Percentiles rank a stretch among this genome's conserved stretches.
These are phyloP conservation scores for Drosophila greeni DNA, from an alignment of 2,888 invertebrate species.

Conservation along the genomic window DNA sequence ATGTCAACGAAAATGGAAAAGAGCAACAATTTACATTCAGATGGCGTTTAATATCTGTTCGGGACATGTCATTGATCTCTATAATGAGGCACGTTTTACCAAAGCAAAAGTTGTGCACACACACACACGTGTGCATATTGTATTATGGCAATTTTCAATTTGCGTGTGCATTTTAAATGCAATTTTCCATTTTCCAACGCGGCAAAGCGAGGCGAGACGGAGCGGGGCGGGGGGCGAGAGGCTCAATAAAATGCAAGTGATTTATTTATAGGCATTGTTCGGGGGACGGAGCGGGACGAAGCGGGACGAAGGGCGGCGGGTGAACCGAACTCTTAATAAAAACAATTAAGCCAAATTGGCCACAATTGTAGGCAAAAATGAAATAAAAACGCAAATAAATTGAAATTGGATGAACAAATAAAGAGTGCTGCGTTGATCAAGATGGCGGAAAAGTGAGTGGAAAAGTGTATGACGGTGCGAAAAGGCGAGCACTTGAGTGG, in stretches of 20 bases:
- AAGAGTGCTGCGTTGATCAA: constrained; percentile 21
- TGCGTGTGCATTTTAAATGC: constrained; percentile 57
- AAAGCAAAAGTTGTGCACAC: constrained; percentile 21
- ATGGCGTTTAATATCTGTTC: constrained; percentile 34
- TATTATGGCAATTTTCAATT: constrained; percentile 44
- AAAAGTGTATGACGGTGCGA: constrained; percentile 20
- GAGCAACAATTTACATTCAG: constrained; percentile 57
- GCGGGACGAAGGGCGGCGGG: constrained; percentile 1
- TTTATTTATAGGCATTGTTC: constrained; percentile 66
- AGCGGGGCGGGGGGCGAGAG: neutral
- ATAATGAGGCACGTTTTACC: constrained; percentile 48
- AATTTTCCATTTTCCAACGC: constrained; percentile 48
- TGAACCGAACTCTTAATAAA: constrained; percentile 51
- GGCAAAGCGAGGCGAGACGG: constrained; percentile 9
- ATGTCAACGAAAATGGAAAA: constrained; percentile 38
- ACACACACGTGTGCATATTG: constrained; percentile 17
- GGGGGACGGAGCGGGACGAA: neutral
- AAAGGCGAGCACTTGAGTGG: constrained; percentile 41
- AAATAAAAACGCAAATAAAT: constrained; percentile 26
- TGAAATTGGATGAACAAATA: constrained; percentile 16
- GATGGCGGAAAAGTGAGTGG: constrained; percentile 10
- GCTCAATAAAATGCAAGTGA: constrained; percentile 60
- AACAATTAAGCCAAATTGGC: constrained; percentile 63
- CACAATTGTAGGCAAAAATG: constrained; percentile 46
- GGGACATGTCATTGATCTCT: constrained; percentile 50